Conservation (phyloP, 1,140 invertebrate genomes). For the Brachionus rubens region DNA sequence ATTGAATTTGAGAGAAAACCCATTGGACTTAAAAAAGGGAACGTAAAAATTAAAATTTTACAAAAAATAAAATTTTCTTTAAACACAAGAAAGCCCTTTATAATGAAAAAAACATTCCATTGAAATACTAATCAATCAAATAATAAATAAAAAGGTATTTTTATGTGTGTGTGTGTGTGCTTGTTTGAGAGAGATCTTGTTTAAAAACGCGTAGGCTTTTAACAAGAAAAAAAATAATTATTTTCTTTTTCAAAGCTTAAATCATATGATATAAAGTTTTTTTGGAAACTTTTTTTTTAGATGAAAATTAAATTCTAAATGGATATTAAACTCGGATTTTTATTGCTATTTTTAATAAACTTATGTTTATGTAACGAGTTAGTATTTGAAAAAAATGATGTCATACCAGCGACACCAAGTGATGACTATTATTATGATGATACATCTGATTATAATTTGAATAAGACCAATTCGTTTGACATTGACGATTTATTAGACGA, state of each 20-base stretch:
- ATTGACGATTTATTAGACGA: no score
- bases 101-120: neutral
- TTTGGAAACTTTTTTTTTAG: conserved; percentile 2
- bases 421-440: conserved; percentile 18
- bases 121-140: conserved; percentile 40
- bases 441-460: neutral
- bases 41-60: no score
- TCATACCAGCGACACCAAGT: neutral
- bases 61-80: neutral
- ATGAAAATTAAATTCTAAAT: conserved; percentile 2
- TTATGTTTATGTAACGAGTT: neutral
- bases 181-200: neutral
- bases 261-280: neutral
- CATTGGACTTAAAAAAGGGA: no score
- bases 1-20: no score
- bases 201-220: conserved; percentile 26
- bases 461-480: no score
- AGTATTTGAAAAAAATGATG: neutral
- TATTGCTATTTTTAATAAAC: neutral
- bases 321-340: neutral
- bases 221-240: no score
- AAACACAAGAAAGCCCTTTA: conserved; percentile 1
- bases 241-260: neutral
- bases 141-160: conserved; percentile 40
- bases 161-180: no score